Base-by-base conservation (phyloP, 2,888 invertebrate genomes). In the Tortricodes alternella region DNA sequence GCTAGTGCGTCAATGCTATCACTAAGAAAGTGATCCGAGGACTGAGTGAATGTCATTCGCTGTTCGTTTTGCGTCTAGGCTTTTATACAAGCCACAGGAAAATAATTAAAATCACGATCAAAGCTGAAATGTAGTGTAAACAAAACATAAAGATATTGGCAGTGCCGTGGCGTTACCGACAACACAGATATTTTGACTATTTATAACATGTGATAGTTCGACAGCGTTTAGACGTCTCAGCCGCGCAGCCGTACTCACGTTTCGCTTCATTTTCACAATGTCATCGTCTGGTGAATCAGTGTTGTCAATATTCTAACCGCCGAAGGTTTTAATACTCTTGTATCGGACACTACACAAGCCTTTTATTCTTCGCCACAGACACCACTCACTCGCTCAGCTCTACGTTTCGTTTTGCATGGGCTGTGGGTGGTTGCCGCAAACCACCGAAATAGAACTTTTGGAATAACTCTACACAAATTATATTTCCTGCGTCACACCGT, bases 391-490 rank as follows among this genome's bases (percentile, higher is more conserved):
- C 76, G 78, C 69, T 68, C 80, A 70, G 74, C 77, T 75, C 76
- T 74, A 76, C 71, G 76, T 75, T 70, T 74, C 76, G 77, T 65
- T 82, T 79, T 78, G 78, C 77, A 73, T 76, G 73, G 67, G 70
- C 68, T 70, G 79, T 80, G 73, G 81, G 80, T 77, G 84, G 80
- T 75, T 79, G 83, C 77, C 76, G 74, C 78, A 80, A 64, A 74
- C 66, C 67, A 84, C 89, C 76, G 82, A 89, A 90, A 90, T 89
- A 90, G 89, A 89, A 78, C 83, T 86, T 89, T 89, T 85, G 87
- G 86, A 89, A 89, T 88, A 89, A 85, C 84, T 78, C 82, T 76
- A 80, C 76, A 84, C 83, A 84, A 87, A 87, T 86, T 87, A 88
- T 86, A 85, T 82, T 83, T 67, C 77, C 80, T 83, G 82, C 89